Base-by-base conservation (phyloP, 1,140 invertebrate genomes). In the Leptonema lineaticorne region DNA sequence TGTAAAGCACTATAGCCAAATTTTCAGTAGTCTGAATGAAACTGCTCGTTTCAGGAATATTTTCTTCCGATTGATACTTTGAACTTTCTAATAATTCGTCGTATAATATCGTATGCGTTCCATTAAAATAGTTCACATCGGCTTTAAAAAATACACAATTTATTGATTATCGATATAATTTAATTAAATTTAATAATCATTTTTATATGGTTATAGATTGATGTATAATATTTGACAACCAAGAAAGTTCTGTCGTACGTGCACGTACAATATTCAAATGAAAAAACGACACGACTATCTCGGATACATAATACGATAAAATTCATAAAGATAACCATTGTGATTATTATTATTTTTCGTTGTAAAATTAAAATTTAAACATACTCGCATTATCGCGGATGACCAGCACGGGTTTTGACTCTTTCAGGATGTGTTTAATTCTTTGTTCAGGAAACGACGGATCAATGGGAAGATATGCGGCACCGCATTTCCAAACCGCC, bases 1-100 rank as follows among this genome's bases (percentile, higher is more conserved):
- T 97, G 75, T 96, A 97, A 3, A 95, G 82, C 37, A 96, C 88
- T 14, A 94, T 90, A 7, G 89, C 92, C 6, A 89, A 81, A 73
- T 86, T 79, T 2, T 69, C 74, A 1, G 74, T 74, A 0, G 74
- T 63, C 8, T 73, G 69, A 0, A 74, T 71, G 26, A 82, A 56
- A 26, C 74, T 69, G 53, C 79, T 77, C 2, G 57, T 53, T 8
- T 76, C 76, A 7, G 70, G 74, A 0, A 75, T 69, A 14, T 74
- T 69, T 7, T 83, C 77, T 0, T 75, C 73, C 16, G 79, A 74
- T 41, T 84, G 73, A 0, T 74, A 67, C n/a, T 70, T 73, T 0
- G 85, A 79, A 64, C 84, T 79, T 24, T 79, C 73, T 0, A 79
- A 68, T 30, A 88, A 66, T 63, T 85, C 76, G 20, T 83, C 77